Conservation (phyloP, 2,888 invertebrate genomes). For the Tachina grossa region DNA sequence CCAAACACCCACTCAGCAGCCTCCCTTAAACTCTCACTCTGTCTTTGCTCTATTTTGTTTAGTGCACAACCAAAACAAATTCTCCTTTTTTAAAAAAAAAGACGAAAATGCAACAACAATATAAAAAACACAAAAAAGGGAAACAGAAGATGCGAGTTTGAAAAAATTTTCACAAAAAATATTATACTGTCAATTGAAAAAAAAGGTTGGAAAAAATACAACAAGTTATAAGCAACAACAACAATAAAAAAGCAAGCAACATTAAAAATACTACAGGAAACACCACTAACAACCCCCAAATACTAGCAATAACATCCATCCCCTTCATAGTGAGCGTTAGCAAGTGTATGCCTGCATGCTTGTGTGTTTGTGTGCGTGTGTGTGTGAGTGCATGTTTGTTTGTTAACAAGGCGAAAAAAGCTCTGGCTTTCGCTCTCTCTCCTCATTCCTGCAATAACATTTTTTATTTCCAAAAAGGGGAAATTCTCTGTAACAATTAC, state of each 20-base stretch:
- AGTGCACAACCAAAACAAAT: slow-evolving; percentile 56
- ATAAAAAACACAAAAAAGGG: slow-evolving; percentile 33
- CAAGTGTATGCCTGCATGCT: background rate
- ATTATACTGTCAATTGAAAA: slow-evolving; percentile 61
- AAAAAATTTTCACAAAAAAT: slow-evolving; percentile 62
- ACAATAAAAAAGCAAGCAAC: slow-evolving; percentile 21
- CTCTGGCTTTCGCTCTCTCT: slow-evolving; percentile 44
- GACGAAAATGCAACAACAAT: slow-evolving; percentile 48
- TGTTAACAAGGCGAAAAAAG: slow-evolving; percentile 62
- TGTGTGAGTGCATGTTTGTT: slow-evolving; percentile 20
- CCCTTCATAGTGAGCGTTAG: slow-evolving; percentile 70
- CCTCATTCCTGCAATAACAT: slow-evolving; percentile 22
- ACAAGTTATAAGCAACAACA: slow-evolving; percentile 64
- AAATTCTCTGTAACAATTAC: slow-evolving; percentile 58
- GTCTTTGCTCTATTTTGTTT: slow-evolving; percentile 33
- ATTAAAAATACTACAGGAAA: slow-evolving; percentile 38
- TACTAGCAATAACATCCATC: slow-evolving; percentile 74
- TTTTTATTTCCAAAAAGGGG: slow-evolving; percentile 53
- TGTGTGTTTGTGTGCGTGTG: background rate
- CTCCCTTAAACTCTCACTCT: slow-evolving; percentile 69
- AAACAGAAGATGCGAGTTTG: slow-evolving; percentile 71
- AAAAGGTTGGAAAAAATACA: slow-evolving; percentile 51
- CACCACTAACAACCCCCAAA: slow-evolving; percentile 61
- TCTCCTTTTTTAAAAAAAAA: slow-evolving; percentile 22
- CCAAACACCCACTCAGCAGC: slow-evolving; percentile 64